Evolutionary conservation across 2,888 invertebrate species (phyloP), one percentile per base, ranked within the genome.

Genomic region (Itoplectis maculator): DNA sequence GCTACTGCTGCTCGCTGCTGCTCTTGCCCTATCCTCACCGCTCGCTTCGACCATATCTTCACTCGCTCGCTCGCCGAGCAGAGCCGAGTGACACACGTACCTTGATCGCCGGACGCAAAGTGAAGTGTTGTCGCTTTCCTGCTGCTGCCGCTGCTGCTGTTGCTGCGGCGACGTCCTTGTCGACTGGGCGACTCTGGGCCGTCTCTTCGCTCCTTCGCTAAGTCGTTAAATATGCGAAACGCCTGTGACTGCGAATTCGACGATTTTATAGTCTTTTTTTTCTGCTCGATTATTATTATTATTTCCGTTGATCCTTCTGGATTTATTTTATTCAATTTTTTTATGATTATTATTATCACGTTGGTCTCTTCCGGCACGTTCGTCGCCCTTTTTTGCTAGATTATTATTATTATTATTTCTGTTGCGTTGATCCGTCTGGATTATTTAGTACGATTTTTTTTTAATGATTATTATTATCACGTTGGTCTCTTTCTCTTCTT

Each of bases 81-180:
- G 61, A 65, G 45, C 72, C 61, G 66, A 54, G 72, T 63, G 49
- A 66, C 75, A 73, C 63, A 86, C 88, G 88, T 91, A 91, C 91
- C 91, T 91, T 89, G 89, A 90, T 89, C 89, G 88, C 88, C 87
- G 86, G 87, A 74, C 87, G 88, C 84, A 87, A 88, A 90, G 88
- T 88, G 86, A 88, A 88, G 87, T 87, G 87, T 87, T 84, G 87
- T 84, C 86, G 86, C 84, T 85, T 88, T 84, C 86, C 89, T 88
- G 87, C 88, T 85, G 83, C 85, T n/a, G n/a, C n/a, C n/a, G n/a
- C n/a, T n/a, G n/a, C n/a, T n/a, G n/a, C n/a, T n/a, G n/a, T n/a
- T n/a, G n/a, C n/a, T n/a, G n/a, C n/a, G n/a, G 86, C 87, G 88
- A 5, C 29, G 29, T 87, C 88, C 88, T 89, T 88, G 89, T 73